Base-by-base conservation (phyloP, 2,797 vertebrate species). In the Helicolenus hilgendorfi region DNA sequence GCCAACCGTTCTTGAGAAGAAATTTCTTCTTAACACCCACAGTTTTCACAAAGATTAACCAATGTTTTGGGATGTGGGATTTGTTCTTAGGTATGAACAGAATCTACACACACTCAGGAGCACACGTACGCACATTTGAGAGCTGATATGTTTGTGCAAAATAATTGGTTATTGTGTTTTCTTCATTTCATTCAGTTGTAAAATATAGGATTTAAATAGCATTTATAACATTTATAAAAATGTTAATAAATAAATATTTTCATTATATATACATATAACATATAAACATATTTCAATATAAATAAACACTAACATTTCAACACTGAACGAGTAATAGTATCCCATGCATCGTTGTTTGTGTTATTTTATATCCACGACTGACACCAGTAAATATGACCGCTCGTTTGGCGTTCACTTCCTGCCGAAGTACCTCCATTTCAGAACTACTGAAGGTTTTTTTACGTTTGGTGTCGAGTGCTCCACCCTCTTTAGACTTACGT, bases 21-120 rank as follows among this genome's bases (percentile, higher is more conserved):
- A 45, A 18, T 45, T 45, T 18, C 41, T 45, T 45, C 41, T 45
- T 0, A 45, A 45, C 15, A 45, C 41, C 41, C 41, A 45, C 0
- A 45, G 41, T 45, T 45, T 45, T 45, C 41, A 45, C 6, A 0
- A 45, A 45, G 41, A 7, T 45, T 45, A 45, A 3, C 0, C 0
- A 60, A 1, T 11, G 55, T 56, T 56, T 56, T 56, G n/a, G n/a
- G n/a, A 10, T 60, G 18, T 60, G 27, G n/a, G n/a, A 18, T 60
- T 60, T 5, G 27, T 20, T 62, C 27, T 11, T 31, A 62, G 27
- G 59, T 62, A 20, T 2, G 15, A 31, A 31, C 15, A 31, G 56
- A 58, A 2, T 18, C 1, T 31, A 31, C 14, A 4, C 27, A 62
- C 8, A 62, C 59, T 62, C 27, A 18, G 18, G 2, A 0, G 59